A percentile compares a stretch with the other conserved stretches of the same genome.
Evolutionary conservation across 2,113 vertebrate genomes (phyloP).

Genomic region (Ctenomys sociabilis): DNA sequence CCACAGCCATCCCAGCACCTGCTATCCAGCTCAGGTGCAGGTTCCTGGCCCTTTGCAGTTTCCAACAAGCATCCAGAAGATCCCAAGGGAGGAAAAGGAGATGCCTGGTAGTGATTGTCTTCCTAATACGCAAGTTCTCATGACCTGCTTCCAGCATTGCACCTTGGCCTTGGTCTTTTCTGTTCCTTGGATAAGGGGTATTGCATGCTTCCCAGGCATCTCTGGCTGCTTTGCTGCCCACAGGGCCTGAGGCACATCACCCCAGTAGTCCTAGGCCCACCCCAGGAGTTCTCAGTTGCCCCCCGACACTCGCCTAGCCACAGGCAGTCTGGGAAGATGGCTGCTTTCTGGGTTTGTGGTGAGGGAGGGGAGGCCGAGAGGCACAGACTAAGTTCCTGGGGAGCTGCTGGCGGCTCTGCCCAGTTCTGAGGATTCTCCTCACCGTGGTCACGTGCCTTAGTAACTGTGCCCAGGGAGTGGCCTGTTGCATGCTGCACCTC

Average conservation of each 20-base stretch:
- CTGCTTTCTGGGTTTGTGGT: slow-evolving; percentile 66
- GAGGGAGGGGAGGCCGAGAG: slow-evolving; percentile 43
- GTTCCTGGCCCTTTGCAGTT: slow-evolving; percentile 10
- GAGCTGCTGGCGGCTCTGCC: slow-evolving; percentile 73
- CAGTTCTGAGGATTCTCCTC: slow-evolving; percentile 53
- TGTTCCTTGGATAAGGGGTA: slow-evolving; percentile 34
- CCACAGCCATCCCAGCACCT: neutral
- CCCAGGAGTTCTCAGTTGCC: neutral
- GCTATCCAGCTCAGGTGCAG: neutral
- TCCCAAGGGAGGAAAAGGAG: slow-evolving; percentile 38
- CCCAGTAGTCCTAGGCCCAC: neutral
- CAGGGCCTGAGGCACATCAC: neutral
- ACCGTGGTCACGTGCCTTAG: slow-evolving; percentile 80
- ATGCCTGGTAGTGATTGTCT: slow-evolving; percentile 42
- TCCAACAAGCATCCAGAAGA: slow-evolving; percentile 38
- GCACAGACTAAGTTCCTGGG: slow-evolving; percentile 8
- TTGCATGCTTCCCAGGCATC: neutral
- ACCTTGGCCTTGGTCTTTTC: neutral
- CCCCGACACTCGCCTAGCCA: neutral
- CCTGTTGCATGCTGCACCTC: slow-evolving; percentile 51
- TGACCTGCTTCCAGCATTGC: neutral
- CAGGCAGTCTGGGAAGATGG: slow-evolving; percentile 45
- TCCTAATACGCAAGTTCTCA: slow-evolving; percentile 64
- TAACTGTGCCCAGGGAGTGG: slow-evolving; percentile 71
- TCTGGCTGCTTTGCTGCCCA: slow-evolving; percentile 32